phyloP scores from a whole-genome alignment of 1,140 invertebrate genomes.

The Polypedilum vanderplanki region DNA sequence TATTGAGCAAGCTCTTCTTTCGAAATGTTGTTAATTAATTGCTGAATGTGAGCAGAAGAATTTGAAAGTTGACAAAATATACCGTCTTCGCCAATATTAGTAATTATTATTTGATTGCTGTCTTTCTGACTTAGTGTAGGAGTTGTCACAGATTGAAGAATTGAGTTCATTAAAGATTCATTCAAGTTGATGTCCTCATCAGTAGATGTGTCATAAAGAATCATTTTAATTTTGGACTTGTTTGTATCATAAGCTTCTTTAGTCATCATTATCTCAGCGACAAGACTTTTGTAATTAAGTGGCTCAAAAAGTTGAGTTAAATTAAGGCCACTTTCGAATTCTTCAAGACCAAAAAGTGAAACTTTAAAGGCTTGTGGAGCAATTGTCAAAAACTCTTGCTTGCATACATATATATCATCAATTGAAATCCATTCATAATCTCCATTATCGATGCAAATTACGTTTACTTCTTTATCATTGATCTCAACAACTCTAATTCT shows the following conservation, averaged over 20 bases:
- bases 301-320: constrained; percentile 35
- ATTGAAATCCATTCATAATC: constrained; percentile 36
- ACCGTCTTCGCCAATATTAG: constrained; percentile 41
- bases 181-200: constrained; percentile 41
- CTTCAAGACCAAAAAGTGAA: constrained; percentile 40
- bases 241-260: constrained; percentile 34
- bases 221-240: constrained; percentile 36
- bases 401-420: constrained; percentile 35
- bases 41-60: constrained; percentile 28
- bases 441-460: constrained; percentile 41
- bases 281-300: constrained; percentile 37
- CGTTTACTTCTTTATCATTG: constrained; percentile 34
- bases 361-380: constrained; percentile 40
- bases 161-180: constrained; percentile 37
- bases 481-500: constrained; percentile 38
- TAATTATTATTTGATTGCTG: constrained; percentile 34
- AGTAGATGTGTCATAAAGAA: constrained; percentile 41
- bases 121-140: constrained; percentile 35
- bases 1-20: constrained; percentile 35
- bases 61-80: constrained; percentile 36
- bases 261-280: constrained; percentile 39
- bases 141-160: constrained; percentile 36
- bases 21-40: constrained; percentile 36
- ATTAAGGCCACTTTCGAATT: constrained; percentile 42
- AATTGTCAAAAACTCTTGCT: constrained; percentile 36